Evolutionary conservation across 2,113 vertebrate genomes (phyloP), one percentile per base, ranked within the genome.

Genomic region (Genyomyrus donnyi): DNA sequence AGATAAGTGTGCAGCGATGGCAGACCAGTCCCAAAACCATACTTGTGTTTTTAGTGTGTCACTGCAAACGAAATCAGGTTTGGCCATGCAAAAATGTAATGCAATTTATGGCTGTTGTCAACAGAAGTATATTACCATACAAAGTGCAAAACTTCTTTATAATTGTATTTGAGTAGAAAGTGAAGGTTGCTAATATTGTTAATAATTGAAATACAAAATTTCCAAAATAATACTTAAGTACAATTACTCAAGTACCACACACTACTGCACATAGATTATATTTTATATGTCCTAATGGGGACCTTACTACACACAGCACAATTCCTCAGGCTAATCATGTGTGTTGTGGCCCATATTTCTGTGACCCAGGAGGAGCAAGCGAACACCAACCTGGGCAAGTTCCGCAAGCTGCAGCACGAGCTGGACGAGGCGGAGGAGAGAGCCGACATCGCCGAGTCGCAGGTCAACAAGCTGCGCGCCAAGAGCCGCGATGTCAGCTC

Each of bases 391-490:
- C 88, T 95, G 35, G 88, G 89, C 58, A 96, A 95, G 91, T 88
- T 95, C 90, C 93, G 94, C 50, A 95, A 96, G 89, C 27, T 94
- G 9, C 94, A 95, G 91, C 94, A 95, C 27, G 95, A 96, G 90
- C 92, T 95, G 13, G 94, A 95, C 88, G 95, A 95, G 84, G 94
- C 95, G 3, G 93, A 95, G 89, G 95, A 96, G 91, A 93, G 95
- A 86, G 95, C 95, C 5, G 95, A 96, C 89, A 95, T 95, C 45
- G 93, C 95, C 0, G 95, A 96, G 91, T 94, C 94, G 11, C 95
- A 96, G 92, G 94, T 96, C 92, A 95, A 95, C 93, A 96, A 96
- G 90, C 19, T 96, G 88, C 93, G 95, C 87, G 94, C 93, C 19
- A 96, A 95, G 90, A 95, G 93, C 50, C 93, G 94, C 2, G 94